A percentile compares a stretch with the other conserved stretches of the same genome.
Evolutionary conservation across 2,888 invertebrate species (phyloP).

Genomic region (Aleiodes leptofemur): DNA sequence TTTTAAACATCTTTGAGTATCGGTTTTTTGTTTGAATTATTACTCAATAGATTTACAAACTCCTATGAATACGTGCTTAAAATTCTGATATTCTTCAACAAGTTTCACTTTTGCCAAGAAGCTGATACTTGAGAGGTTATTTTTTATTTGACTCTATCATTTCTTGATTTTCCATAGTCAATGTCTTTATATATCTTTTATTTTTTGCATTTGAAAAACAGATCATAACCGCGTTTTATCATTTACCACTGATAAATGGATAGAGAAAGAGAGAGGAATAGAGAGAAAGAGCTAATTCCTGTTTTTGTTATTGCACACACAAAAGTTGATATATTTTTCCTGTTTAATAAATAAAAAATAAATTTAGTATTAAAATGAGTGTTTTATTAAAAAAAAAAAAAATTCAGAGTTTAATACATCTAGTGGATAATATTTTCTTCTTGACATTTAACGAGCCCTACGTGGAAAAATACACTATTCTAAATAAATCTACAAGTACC

Average conservation of each 20-base stretch:
- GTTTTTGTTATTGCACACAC: too few species aligned
- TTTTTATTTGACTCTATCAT: not conserved
- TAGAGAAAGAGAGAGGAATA: too few species aligned
- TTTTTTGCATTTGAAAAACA: too few species aligned
- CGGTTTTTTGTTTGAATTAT: not conserved
- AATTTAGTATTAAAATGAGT: too few species aligned
- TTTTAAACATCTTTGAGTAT: too few species aligned
- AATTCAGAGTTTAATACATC: not conserved
- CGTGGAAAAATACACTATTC: slow-evolving; percentile 4
- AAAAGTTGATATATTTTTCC: too few species aligned
- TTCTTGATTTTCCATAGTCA: not conserved
- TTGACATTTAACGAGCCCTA: slow-evolving; percentile 11
- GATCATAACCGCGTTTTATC: too few species aligned
- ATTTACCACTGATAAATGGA: too few species aligned
- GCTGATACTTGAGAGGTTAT: not conserved
- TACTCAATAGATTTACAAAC: slow-evolving; percentile 12
- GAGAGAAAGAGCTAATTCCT: too few species aligned
- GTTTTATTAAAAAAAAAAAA: too few species aligned
- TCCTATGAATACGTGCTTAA: not conserved
- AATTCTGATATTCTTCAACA: slow-evolving; percentile 5
- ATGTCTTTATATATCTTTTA: not conserved
- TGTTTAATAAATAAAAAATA: too few species aligned
- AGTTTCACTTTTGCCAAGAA: not conserved
- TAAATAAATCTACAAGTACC: slow-evolving; percentile 26
- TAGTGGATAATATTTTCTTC: not conserved